phyloP scores from a whole-genome alignment of 2,888 invertebrate genomes.

The Crocallis elinguaria region DNA sequence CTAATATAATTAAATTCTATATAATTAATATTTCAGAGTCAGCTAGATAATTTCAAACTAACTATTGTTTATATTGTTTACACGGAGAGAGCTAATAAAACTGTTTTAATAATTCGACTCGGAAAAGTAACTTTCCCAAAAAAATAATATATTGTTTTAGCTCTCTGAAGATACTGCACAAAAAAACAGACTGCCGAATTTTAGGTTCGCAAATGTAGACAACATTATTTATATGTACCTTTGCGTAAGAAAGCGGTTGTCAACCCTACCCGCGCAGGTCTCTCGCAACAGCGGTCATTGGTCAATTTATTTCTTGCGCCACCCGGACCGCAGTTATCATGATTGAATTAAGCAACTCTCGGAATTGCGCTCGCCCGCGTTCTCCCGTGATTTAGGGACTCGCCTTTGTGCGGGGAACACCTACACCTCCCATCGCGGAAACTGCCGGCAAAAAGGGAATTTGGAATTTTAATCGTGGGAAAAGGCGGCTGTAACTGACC shows the following conservation, averaged over 20 bases:
- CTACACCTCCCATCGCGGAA: slow-evolving; percentile 42
- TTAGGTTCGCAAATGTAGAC: too few species aligned
- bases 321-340: slow-evolving; percentile 77
- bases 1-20: too few species aligned
- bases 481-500: slow-evolving; percentile 45
- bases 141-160: too few species aligned
- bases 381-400: slow-evolving; percentile 65
- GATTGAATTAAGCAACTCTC: slow-evolving; percentile 81
- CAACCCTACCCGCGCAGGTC: slow-evolving; percentile 49
- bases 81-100: too few species aligned
- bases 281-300: slow-evolving; percentile 70
- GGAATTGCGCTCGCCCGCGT: slow-evolving; percentile 52
- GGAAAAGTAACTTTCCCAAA: too few species aligned
- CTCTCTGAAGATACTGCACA: too few species aligned
- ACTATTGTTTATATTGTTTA: too few species aligned
- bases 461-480: slow-evolving; percentile 59
- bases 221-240: not conserved
- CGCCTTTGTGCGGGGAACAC: slow-evolving; percentile 33
- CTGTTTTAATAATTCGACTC: too few species aligned
- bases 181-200: too few species aligned
- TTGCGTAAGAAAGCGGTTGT: slow-evolving; percentile 29
- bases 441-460: slow-evolving; percentile 68
- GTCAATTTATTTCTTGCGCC: slow-evolving; percentile 81
- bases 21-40: too few species aligned
- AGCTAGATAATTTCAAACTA: too few species aligned